These are phyloP conservation scores for Actinernus sp. DNA, from an alignment of 92 coral and sea anemone genomes.

Conservation along the genomic window DNA sequence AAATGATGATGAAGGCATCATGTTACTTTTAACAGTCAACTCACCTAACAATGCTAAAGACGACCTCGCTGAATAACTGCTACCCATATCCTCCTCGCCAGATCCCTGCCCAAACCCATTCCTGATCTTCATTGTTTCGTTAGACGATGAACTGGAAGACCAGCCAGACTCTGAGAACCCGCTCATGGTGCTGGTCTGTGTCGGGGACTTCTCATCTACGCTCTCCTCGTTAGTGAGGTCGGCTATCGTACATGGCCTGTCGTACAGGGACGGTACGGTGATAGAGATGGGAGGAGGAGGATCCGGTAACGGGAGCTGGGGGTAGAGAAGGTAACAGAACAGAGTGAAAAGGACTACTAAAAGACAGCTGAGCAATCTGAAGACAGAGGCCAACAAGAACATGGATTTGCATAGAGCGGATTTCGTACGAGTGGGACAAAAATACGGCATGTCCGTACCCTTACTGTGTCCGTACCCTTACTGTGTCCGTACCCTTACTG, in stretches of 20 bases:
- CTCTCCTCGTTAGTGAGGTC: conserved; percentile 89
- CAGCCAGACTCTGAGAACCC: conserved; percentile 77
- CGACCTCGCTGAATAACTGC: conserved; percentile 72
- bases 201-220: conserved; percentile 85
- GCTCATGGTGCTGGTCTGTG: conserved; percentile 59
- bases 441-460: too few relatives aligned
- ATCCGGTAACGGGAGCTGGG: conserved; percentile 9
- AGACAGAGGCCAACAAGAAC: too few relatives aligned
- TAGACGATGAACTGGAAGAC: conserved; percentile 81
- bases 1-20: too few relatives aligned
- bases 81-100: conserved; percentile 66
- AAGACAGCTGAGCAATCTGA: not conserved
- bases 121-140: conserved; percentile 81
- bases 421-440: too few relatives aligned
- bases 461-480: too few relatives aligned
- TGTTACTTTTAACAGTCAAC: too few relatives aligned
- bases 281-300: conserved; percentile 42
- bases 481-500: too few relatives aligned
- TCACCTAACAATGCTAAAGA: conserved; percentile 88
- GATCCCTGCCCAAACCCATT: conserved; percentile 66
- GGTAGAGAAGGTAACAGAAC: conserved; percentile 1
- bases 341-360: not conserved
- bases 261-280: conserved; percentile 23
- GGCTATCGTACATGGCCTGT: conserved; percentile 50
- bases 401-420: too few relatives aligned